Conservation (phyloP, 2,113 vertebrate genomes). For the Cyrtonyx montezumae region DNA sequence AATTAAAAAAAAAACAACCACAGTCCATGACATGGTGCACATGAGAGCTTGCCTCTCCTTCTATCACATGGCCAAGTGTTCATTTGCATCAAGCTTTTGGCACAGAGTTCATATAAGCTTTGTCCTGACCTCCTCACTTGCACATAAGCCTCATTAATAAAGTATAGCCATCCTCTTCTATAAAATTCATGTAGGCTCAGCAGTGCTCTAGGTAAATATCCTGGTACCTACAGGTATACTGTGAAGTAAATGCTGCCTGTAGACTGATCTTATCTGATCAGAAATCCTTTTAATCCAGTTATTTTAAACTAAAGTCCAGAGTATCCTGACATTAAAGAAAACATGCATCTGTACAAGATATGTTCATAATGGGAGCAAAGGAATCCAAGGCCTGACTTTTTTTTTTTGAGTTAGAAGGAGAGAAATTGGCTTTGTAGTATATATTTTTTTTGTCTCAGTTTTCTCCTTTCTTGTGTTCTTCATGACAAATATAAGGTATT, state of each 20-base stretch:
- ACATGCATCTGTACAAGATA: neutral
- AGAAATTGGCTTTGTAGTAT: neutral
- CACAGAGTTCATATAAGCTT: conserved; percentile 6
- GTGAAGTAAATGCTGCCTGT: neutral
- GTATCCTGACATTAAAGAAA: neutral
- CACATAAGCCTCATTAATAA: conserved; percentile 25
- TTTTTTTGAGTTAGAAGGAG: neutral
- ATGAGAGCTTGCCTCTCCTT: neutral
- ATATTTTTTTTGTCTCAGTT: neutral
- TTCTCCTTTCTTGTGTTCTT: neutral
- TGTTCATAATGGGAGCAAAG: neutral
- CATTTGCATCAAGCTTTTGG: conserved; percentile 53
- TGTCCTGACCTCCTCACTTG: conserved; percentile 48
- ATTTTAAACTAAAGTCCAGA: neutral
- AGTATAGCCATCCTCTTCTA: neutral
- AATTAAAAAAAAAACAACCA: too few relatives aligned
- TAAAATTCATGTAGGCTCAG: neutral
- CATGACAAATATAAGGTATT: neutral
- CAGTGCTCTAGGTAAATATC: neutral
- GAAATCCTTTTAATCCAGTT: neutral
- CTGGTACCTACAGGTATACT: neutral
- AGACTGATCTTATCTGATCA: neutral
- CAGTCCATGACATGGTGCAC: too few relatives aligned
- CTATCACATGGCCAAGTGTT: conserved; percentile 32
- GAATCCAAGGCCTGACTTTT: neutral